Evolutionary conservation across 1,140 invertebrate genomes (phyloP), one percentile per base, ranked within the genome.

Genomic region (Diachasma alloeum): DNA sequence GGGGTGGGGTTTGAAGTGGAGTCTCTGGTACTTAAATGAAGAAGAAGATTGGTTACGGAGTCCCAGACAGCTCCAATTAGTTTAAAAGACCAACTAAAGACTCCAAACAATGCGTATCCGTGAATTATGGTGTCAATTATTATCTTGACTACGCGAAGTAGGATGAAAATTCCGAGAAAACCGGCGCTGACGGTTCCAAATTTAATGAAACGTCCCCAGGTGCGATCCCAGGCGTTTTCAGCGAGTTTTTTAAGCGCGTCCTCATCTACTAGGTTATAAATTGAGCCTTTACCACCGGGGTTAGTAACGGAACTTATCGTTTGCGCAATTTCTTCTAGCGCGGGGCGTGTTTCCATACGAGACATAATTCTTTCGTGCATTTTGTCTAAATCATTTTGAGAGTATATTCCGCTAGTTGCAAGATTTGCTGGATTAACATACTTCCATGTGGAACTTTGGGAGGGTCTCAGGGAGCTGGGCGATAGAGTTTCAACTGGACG

Each of bases 391-490:
- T 63, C 56, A 5, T 63, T 22, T 17, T 77, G 19, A 6, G 56
- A 17, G 24, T 77, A 77, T 5, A 77, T 77, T 11, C 76, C 76
- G 22, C 70, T 77, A 36, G 8, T 76, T n/a, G 67, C 69, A 0
- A 77, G 37, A 19, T 66, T n/a, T 1, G 26, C 56, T 24, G 70
- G 69, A 8, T 17, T 67, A 1, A 15, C 15, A 37, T 39, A 66
- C 0, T 39, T 72, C 71, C 70, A 46, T 5, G 46, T 44, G 1
- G 68, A 42, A n/a, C 36, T 31, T 13, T 24, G 2, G 24, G 31
- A 42, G 13, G 46, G 48, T 71, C 70, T 11, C n/a, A 59, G 63
- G 19, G 63, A 22, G 46, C 42, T 36, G 37, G 77, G 77, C 71
- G 68, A 6, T n/a, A 71, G 6, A 0, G 77, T 36, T 19, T 75